Evolutionary conservation across 2,888 invertebrate genomes (phyloP).

Genomic region (Drepanosiphum platanoidis): DNA sequence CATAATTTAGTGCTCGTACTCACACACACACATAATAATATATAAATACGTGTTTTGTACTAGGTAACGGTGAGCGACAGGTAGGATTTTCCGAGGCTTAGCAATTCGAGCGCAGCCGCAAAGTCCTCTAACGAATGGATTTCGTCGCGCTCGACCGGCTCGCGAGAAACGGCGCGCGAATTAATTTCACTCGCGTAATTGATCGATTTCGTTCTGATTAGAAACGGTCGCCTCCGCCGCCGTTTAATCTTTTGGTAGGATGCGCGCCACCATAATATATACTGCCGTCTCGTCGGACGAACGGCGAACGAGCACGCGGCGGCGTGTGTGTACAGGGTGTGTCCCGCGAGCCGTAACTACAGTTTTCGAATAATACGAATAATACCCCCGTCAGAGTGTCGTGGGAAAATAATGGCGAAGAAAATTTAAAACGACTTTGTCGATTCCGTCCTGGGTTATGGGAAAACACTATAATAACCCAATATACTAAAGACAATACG

Average conservation of each 20-base stretch:
- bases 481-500: too few species aligned
- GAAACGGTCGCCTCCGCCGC: not conserved
- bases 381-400: too few species aligned
- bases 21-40: too few species aligned
- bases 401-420: too few species aligned
- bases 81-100: not conserved
- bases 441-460: too few species aligned
- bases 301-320: not conserved
- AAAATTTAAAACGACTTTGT: too few species aligned
- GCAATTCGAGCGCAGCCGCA: not conserved
- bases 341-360: too few species aligned
- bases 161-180: not conserved
- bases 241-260: constrained; percentile 32
- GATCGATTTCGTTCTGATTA: constrained; percentile 47
- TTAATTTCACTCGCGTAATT: constrained; percentile 23
- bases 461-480: too few species aligned
- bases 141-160: constrained; percentile 5
- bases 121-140: not conserved
- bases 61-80: constrained; percentile 7
- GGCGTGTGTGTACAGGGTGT: not conserved
- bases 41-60: too few species aligned
- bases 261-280: too few species aligned
- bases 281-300: not conserved
- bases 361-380: too few species aligned
- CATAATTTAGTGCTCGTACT: too few species aligned